These are phyloP conservation scores for Drosophila meridionalis DNA, from an alignment of 2,888 invertebrate species.

Conservation along the genomic window DNA sequence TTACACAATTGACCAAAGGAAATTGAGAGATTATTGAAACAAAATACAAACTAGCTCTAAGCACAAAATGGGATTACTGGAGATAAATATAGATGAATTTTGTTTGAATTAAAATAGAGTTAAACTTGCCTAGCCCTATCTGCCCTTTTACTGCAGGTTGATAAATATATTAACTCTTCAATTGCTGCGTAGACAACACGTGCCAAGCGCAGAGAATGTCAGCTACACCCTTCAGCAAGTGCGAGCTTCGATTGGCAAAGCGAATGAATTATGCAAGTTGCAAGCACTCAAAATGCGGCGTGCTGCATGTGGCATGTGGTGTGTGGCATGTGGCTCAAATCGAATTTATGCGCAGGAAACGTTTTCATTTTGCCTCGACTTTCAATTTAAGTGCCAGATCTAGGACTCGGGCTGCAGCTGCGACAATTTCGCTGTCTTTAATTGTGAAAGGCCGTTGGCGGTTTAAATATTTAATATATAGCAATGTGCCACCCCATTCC, in stretches of 20 bases:
- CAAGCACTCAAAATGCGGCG: slow-evolving; percentile 15
- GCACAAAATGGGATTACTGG: not conserved
- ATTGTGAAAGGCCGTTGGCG: slow-evolving; percentile 42
- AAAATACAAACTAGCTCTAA: not conserved
- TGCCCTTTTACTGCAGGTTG: not conserved
- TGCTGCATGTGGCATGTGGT: slow-evolving; percentile 23
- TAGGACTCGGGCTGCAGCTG: slow-evolving; percentile 29
- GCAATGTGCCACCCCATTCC: not conserved
- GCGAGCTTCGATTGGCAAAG: slow-evolving; percentile 29
- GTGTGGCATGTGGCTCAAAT: slow-evolving; percentile 44
- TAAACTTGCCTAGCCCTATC: not conserved
- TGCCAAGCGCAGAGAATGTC: slow-evolving; percentile 21
- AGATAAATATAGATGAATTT: not conserved
- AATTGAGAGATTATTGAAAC: not conserved
- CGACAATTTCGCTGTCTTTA: slow-evolving; percentile 33
- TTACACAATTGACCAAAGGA: not conserved
- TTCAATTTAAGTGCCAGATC: slow-evolving; percentile 38
- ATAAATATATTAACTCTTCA: not conserved
- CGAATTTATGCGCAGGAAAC: slow-evolving; percentile 49
- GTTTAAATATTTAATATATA: slow-evolving; percentile 57
- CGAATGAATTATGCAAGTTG: slow-evolving; percentile 56
- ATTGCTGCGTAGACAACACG: slow-evolving; percentile 12
- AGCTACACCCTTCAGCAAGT: not conserved
- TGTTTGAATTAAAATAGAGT: not conserved
- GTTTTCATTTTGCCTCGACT: slow-evolving; percentile 31